Evolutionary conservation across 2,888 invertebrate genomes (phyloP).

Genomic region (Nephrocerus scutellatus): DNA sequence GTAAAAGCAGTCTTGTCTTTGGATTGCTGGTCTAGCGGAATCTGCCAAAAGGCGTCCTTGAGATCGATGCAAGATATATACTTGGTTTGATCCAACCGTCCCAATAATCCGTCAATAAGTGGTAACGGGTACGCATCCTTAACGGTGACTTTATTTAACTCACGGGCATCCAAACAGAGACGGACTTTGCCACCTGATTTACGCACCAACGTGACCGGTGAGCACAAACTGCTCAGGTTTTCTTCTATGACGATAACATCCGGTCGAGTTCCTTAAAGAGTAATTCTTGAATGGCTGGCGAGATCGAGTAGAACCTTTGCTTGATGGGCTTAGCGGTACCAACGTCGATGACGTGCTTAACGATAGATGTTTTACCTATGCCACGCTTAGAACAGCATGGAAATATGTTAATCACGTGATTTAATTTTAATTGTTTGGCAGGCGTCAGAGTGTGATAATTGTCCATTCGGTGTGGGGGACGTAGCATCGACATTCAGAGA

Average conservation of each 20-base stretch:
- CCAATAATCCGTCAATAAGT: constrained; percentile 14
- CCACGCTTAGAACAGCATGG: constrained; percentile 13
- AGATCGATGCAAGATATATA: constrained; percentile 15
- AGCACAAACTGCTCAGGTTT: constrained; percentile 23
- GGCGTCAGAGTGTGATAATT: too few relatives aligned
- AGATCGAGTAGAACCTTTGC: constrained; percentile 16
- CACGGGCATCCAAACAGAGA: constrained; percentile 29
- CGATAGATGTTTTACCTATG: constrained; percentile 15
- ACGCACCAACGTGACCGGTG: constrained; percentile 26
- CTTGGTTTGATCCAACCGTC: constrained; percentile 9
- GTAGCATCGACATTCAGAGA: too few relatives aligned
- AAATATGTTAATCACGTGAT: too few relatives aligned
- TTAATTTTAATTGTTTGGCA: too few relatives aligned
- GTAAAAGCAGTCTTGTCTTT: constrained; percentile 26
- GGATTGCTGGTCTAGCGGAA: constrained; percentile 11
- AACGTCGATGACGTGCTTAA: constrained; percentile 18
- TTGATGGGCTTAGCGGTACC: constrained; percentile 15
- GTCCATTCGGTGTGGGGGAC: too few relatives aligned
- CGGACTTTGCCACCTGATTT: constrained; percentile 24
- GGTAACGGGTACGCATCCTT: constrained; percentile 18
- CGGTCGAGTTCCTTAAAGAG: constrained; percentile 24
- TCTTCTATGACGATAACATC: constrained; percentile 32
- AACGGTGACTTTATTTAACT: constrained; percentile 26
- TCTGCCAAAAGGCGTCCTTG: constrained; percentile 18
- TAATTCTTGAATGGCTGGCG: constrained; percentile 14